Percentiles rank a stretch among this genome's conserved stretches.
These are phyloP conservation scores for Lichenostomus cassidix DNA, from an alignment of 2,113 vertebrate genomes.

Conservation along the genomic window DNA sequence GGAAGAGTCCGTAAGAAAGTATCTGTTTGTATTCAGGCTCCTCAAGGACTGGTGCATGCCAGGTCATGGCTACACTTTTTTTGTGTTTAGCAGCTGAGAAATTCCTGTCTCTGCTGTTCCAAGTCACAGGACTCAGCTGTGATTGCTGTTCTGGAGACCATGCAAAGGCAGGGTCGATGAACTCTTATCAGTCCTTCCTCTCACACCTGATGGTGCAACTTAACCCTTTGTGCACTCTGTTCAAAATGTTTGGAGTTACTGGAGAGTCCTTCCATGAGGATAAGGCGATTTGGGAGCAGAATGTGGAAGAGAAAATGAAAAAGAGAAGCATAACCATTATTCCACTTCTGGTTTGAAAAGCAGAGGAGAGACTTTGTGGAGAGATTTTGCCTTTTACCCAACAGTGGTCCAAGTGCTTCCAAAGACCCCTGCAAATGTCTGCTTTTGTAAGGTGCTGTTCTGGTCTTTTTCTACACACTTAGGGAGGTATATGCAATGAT, in stretches of 20 bases:
- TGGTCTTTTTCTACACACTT: not conserved
- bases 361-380: not conserved
- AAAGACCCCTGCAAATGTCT: not conserved
- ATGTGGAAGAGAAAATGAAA: not conserved
- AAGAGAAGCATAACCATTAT: not conserved
- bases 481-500: not conserved
- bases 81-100: not conserved
- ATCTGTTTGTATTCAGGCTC: not conserved
- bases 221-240: not conserved
- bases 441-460: not conserved
- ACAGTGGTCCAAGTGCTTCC: not conserved
- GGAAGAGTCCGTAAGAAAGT: not conserved
- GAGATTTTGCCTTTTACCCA: not conserved
- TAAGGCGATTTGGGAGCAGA: not conserved
- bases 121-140: not conserved
- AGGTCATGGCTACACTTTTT: not conserved
- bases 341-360: not conserved
- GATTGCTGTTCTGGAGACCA: not conserved
- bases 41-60: accelerated
- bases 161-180: not conserved
- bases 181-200: not conserved
- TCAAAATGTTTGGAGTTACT: not conserved
- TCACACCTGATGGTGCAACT: not conserved
- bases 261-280: not conserved
- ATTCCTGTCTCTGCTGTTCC: not conserved